Evolutionary conservation across 2,888 invertebrate species (phyloP).

Genomic region (Chloromyia formosa): DNA sequence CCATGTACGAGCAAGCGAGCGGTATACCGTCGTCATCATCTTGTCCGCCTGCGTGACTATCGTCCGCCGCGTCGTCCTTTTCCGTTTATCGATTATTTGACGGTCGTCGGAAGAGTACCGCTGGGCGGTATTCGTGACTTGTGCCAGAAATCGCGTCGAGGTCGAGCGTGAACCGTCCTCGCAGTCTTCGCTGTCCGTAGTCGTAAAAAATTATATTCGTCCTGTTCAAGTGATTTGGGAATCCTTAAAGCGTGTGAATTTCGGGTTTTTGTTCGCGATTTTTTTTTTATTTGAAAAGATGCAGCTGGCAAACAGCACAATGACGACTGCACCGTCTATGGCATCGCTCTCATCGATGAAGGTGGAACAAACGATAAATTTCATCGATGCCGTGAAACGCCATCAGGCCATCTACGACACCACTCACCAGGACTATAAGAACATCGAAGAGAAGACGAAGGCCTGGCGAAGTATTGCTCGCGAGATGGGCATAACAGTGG

Average conservation of each 20-base stretch:
- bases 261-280: slow-evolving; percentile 13
- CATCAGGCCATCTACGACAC: slow-evolving; percentile 63
- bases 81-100: slow-evolving; percentile 47
- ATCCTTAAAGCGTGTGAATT: not conserved
- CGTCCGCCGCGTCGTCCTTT: slow-evolving; percentile 16
- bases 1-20: slow-evolving; percentile 21
- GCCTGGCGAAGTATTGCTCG: slow-evolving; percentile 62
- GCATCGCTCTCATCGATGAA: slow-evolving; percentile 51
- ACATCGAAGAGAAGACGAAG: slow-evolving; percentile 61
- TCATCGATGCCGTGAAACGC: slow-evolving; percentile 62
- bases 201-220: not conserved
- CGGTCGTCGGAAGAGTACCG: slow-evolving; percentile 42
- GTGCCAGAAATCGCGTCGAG: slow-evolving; percentile 39
- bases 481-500: slow-evolving; percentile 62
- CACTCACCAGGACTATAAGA: slow-evolving; percentile 63
- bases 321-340: slow-evolving; percentile 30
- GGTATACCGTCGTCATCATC: slow-evolving; percentile 42
- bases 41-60: slow-evolving; percentile 49
- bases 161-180: slow-evolving; percentile 23
- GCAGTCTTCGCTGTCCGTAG: not conserved
- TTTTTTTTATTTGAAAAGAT: not conserved
- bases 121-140: slow-evolving; percentile 44
- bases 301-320: slow-evolving; percentile 12
- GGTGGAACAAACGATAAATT: slow-evolving; percentile 61
- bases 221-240: not conserved